phyloP scores from a whole-genome alignment of 2,888 invertebrate genomes.

The Drosophila fulvimacula region DNA sequence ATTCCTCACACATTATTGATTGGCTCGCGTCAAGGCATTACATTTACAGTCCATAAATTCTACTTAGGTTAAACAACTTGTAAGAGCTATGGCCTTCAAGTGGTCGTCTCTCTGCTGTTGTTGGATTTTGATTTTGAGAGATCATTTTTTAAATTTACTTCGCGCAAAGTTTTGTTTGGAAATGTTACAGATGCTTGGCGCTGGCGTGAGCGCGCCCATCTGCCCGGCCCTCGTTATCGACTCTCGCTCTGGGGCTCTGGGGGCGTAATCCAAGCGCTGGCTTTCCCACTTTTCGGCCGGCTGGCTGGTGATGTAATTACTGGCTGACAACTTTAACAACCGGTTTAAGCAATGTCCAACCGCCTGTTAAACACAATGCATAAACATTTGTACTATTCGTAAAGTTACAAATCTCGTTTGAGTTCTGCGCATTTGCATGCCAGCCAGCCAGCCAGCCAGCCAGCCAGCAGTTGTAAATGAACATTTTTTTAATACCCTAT shows the following conservation, averaged over 20 bases:
- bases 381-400: slow-evolving; percentile 26
- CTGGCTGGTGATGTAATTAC: slow-evolving; percentile 70
- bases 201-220: slow-evolving; percentile 9
- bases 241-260: slow-evolving; percentile 5
- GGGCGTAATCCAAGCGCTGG: slow-evolving; percentile 38
- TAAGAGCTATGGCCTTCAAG: slow-evolving; percentile 22
- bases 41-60: slow-evolving; percentile 34
- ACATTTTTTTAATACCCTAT: slow-evolving; percentile 17
- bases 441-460: slow-evolving; percentile 1
- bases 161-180: slow-evolving; percentile 33
- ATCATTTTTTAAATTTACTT: slow-evolving; percentile 9
- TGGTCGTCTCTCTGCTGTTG: background rate
- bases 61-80: slow-evolving; percentile 23
- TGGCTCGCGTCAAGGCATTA: slow-evolving; percentile 20
- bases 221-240: slow-evolving; percentile 25
- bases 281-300: slow-evolving; percentile 8
- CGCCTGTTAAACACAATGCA: slow-evolving; percentile 39
- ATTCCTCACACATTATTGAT: slow-evolving; percentile 30
- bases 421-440: slow-evolving; percentile 47
- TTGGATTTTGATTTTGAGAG: slow-evolving; percentile 6
- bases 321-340: slow-evolving; percentile 63
- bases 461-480: background rate
- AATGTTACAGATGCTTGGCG: slow-evolving; percentile 57
- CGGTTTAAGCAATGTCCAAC: slow-evolving; percentile 59
- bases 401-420: slow-evolving; percentile 63